Evolutionary conservation across 2,888 invertebrate species (phyloP), one percentile per base, ranked within the genome.

Genomic region (Drosophila infuscata): DNA sequence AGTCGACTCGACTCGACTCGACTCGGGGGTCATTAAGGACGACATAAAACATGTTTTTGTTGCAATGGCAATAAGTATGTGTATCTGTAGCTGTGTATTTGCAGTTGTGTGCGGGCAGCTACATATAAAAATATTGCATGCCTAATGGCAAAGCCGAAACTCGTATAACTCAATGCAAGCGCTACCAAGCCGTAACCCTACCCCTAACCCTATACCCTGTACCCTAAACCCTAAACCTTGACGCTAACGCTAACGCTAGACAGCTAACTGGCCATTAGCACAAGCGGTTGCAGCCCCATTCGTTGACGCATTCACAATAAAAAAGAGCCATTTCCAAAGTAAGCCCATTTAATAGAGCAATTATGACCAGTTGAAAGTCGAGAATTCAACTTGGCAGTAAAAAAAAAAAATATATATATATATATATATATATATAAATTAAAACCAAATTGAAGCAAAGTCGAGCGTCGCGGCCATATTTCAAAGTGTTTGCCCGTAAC

Each of bases 401-500:
- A 38, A 36, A 53, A 49, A 66, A 66, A 57, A 53, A 11, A 25
- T 2, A 5, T 5, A 41, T 38, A 36, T 15, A 36, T 36, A 36
- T 17, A 9, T n/a, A 1, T n/a, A 7, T 15, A 25, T 46, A 46
- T 46, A 46, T 46, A 46, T 46, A 46, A 46, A 46, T 46, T 46
- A 70, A 70, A 70, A 67, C 62, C 54, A 58, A 70, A 65, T 58
- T 76, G 74, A 65, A 51, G 62, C 41, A 59, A 65, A 80, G 72
- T 73, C 84, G 56, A 74, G 74, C 88, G 70, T 71, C 76, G 81
- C 88, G 85, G 87, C 83, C 90, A 90, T 90, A 89, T 79, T 87
- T 90, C 91, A 88, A 90, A 81, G 78, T 81, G 83, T 82, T 86
- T 85, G 83, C 83, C 85, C 89, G 89, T 91, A 89, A 88, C 91